Conservation (phyloP, 1,140 invertebrate genomes). For the Hyles vespertilio region DNA sequence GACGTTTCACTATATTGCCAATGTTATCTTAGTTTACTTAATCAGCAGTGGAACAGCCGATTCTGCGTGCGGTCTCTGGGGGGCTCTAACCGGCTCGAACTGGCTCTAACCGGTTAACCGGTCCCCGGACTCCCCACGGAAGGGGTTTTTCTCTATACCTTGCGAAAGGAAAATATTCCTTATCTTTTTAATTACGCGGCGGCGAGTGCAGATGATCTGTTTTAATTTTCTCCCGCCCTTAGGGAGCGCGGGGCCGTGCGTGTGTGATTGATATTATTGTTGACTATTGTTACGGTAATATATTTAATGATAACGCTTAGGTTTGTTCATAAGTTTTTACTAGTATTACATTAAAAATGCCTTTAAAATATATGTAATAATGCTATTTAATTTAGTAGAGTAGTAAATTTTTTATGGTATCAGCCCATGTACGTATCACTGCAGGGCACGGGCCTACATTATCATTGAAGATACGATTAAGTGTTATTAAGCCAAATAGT, state of each 20-base stretch:
- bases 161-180: constrained; percentile 66
- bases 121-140: constrained; percentile 36
- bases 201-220: constrained; percentile 61
- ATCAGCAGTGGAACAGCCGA: constrained; percentile 60
- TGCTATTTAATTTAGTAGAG: too few species aligned
- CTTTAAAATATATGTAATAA: too few species aligned
- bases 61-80: constrained; percentile 48
- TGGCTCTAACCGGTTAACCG: constrained; percentile 57
- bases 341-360: too few species aligned
- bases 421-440: too few species aligned
- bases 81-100: constrained; percentile 50
- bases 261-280: constrained; percentile 17
- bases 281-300: too few species aligned
- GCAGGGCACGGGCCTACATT: too few species aligned
- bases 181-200: constrained; percentile 72
- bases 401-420: too few species aligned
- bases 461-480: too few species aligned
- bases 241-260: constrained; percentile 40
- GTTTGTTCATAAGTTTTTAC: too few species aligned
- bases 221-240: constrained; percentile 59
- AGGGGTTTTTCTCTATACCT: constrained; percentile 61
- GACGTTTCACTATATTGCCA: constrained; percentile 55
- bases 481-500: too few species aligned
- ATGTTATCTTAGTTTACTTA: constrained; percentile 73
- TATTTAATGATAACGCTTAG: too few species aligned